Conservation (phyloP, 2,888 invertebrate genomes). For the Hirtodrosophila confusa region DNA sequence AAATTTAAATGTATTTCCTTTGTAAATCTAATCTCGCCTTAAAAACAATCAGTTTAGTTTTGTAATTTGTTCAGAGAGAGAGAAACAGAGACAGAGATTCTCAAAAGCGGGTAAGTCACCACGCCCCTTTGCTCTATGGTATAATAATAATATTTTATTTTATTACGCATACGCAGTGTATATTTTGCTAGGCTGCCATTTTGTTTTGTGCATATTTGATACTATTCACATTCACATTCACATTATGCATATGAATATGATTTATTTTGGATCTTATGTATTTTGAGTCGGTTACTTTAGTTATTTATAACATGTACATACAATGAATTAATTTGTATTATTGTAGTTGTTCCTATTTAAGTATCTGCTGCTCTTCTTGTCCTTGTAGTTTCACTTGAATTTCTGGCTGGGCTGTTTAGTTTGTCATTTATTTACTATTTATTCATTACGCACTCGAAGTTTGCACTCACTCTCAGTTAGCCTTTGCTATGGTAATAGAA, state of each 20-base stretch:
- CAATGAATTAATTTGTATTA: slow-evolving; percentile 68
- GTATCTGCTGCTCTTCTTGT: slow-evolving; percentile 19
- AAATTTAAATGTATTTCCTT: slow-evolving; percentile 38
- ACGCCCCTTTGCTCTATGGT: slow-evolving; percentile 33
- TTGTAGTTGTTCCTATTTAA: slow-evolving; percentile 45
- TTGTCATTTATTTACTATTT: slow-evolving; percentile 69
- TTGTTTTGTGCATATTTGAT: slow-evolving; percentile 42
- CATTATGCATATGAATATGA: slow-evolving; percentile 40
- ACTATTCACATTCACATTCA: slow-evolving; percentile 63
- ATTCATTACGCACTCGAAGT: slow-evolving; percentile 70
- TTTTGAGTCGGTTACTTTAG: slow-evolving; percentile 60
- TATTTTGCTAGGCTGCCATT: slow-evolving; percentile 69
- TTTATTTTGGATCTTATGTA: slow-evolving; percentile 43
- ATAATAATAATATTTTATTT: slow-evolving; percentile 48
- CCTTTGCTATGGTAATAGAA: slow-evolving; percentile 61
- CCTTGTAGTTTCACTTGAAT: slow-evolving; percentile 19
- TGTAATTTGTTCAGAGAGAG: slow-evolving; percentile 41
- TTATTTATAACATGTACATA: slow-evolving; percentile 77
- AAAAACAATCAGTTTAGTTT: slow-evolving; percentile 78
- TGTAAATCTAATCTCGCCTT: slow-evolving; percentile 65
- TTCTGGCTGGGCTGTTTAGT: slow-evolving; percentile 29
- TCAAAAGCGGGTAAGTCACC: background rate
- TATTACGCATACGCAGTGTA: slow-evolving; percentile 72
- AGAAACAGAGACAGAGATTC: slow-evolving; percentile 21
- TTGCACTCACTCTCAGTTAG: slow-evolving; percentile 39